These are phyloP conservation scores for Tonatia bakeri DNA, from an alignment of 2,113 vertebrate genomes.

Conservation along the genomic window DNA sequence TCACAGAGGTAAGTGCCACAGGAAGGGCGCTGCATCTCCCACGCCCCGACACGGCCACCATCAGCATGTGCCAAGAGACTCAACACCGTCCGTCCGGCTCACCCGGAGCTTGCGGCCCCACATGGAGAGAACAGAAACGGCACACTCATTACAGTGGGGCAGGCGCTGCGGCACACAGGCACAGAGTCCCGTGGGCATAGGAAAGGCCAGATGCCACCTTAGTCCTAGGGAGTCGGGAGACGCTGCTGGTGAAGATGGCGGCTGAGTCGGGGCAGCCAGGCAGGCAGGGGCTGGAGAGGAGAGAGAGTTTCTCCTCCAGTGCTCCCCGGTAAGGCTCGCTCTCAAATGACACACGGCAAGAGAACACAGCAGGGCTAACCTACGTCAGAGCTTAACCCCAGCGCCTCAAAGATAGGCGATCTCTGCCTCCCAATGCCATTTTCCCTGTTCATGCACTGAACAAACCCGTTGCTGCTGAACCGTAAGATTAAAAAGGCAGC, in stretches of 20 bases:
- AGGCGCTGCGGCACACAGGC: accelerated
- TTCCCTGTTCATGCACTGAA: not conserved
- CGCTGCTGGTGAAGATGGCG: not conserved
- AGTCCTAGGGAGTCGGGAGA: not conserved
- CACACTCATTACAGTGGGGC: not conserved
- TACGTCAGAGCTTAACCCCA: not conserved
- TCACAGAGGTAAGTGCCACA: accelerated
- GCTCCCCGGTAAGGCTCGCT: not conserved
- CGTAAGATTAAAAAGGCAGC: not conserved
- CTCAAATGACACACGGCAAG: not conserved
- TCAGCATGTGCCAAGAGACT: not conserved
- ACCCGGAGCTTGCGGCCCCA: not conserved
- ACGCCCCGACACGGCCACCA: not conserved
- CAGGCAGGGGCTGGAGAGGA: not conserved
- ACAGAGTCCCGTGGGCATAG: not conserved
- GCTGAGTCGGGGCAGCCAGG: not conserved
- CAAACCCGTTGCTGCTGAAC: not conserved
- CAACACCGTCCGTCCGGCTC: not conserved
- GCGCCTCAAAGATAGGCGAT: not conserved
- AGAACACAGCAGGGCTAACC: not conserved
- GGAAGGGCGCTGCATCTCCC: not conserved
- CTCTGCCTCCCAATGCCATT: not conserved
- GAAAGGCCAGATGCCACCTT: not conserved
- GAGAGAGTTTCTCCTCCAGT: not conserved
- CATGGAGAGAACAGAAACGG: not conserved